Percentiles rank a stretch among this genome's conserved stretches.
phyloP scores from a whole-genome alignment of 2,113 vertebrate genomes.

The Aix galericulata region DNA sequence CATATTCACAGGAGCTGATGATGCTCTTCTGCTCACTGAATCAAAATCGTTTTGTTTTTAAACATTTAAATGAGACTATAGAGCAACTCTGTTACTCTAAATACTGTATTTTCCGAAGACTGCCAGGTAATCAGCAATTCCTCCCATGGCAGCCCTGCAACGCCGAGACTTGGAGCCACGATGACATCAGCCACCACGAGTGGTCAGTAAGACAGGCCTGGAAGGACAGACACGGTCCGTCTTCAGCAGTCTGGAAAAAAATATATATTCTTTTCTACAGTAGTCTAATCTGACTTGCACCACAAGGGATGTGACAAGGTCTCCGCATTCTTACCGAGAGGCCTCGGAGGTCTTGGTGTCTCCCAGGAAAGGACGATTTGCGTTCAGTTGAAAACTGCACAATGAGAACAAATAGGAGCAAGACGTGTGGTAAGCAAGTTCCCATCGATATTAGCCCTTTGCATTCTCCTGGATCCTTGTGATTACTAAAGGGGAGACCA shows the following conservation, averaged over 20 bases:
- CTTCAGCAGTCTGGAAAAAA: background rate
- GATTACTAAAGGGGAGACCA: constrained; percentile 53
- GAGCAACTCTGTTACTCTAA: background rate
- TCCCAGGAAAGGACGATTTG: constrained; percentile 19
- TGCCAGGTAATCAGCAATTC: background rate
- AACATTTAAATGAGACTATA: background rate
- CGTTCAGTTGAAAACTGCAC: background rate
- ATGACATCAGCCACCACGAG: background rate
- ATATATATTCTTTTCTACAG: background rate
- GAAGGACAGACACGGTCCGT: background rate
- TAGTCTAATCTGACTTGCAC: background rate
- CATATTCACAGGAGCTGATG: background rate
- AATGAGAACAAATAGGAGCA: constrained; percentile 10
- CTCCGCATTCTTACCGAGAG: background rate
- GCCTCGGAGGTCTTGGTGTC: background rate
- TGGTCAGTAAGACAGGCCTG: background rate
- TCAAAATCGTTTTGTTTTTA: background rate
- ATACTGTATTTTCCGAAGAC: background rate
- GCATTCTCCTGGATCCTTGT: constrained; percentile 33
- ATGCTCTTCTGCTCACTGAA: background rate
- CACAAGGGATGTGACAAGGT: background rate
- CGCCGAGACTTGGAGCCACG: background rate
- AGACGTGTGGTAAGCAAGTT: constrained; percentile 12
- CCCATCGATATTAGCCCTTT: background rate
- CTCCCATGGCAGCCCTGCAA: background rate